These are phyloP conservation scores for Synanthedon myopaeformis DNA, from an alignment of 2,888 invertebrate species.

Conservation along the genomic window DNA sequence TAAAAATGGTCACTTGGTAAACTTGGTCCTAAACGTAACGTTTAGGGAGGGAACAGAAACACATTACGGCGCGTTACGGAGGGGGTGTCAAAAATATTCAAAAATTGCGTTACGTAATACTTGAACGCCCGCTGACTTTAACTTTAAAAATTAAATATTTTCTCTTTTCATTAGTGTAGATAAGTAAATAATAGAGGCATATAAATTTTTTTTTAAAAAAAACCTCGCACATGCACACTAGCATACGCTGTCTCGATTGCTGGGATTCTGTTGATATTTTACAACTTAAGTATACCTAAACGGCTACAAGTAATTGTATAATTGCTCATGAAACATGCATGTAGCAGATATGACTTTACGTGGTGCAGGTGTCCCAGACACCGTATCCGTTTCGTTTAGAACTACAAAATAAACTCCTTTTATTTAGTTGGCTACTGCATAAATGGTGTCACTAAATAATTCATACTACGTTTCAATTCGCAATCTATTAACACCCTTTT, in stretches of 20 bases:
- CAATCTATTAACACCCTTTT: no score
- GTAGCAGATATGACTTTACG: neutral
- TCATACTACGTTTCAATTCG: neutral
- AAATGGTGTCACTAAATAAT: neutral
- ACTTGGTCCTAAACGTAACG: no score
- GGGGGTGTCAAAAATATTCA: no score
- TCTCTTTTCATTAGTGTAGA: no score
- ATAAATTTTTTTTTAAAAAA: no score
- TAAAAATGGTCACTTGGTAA: no score
- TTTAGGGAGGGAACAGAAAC: no score
- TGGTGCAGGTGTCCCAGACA: neutral
- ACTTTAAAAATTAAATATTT: no score
- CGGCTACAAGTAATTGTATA: conserved; percentile 10
- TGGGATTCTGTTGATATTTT: neutral
- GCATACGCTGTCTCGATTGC: neutral
- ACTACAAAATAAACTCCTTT: neutral
- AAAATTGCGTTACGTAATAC: no score
- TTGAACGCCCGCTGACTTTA: no score
- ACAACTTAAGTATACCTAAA: neutral
- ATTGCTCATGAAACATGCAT: conserved; percentile 40
- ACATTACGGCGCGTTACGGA: no score
- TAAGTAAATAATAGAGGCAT: no score
- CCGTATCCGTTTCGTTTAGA: neutral
- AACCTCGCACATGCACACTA: neutral
- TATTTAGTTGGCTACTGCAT: neutral